These are phyloP conservation scores for Corticium candelabrum DNA, from an alignment of 37 sponge, comb jelly and placozoan species.

Conservation along the genomic window DNA sequence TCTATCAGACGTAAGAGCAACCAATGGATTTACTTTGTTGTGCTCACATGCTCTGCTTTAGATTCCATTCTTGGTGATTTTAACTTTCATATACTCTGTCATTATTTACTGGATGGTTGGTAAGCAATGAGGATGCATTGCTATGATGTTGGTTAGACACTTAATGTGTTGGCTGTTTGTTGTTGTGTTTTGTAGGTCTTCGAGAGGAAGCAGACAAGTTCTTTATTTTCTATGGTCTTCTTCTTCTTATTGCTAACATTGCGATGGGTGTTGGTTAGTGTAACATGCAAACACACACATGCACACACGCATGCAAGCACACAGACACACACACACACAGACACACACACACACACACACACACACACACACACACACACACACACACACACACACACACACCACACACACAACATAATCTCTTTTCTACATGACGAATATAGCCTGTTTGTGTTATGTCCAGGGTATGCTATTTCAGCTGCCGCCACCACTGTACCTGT, in stretches of 20 bases:
- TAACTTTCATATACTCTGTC: neutral
- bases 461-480: neutral
- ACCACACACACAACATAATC: too few relatives aligned
- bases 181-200: neutral
- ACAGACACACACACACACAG: too few relatives aligned
- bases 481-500: neutral
- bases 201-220: neutral
- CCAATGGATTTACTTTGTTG: neutral
- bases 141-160: too few relatives aligned
- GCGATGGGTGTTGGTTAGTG: neutral
- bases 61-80: neutral
- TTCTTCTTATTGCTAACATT: neutral
- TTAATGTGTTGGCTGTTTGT: too few relatives aligned
- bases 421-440: too few relatives aligned
- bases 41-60: neutral
- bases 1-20: neutral
- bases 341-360: too few relatives aligned
- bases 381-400: too few relatives aligned
- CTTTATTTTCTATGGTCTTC: neutral
- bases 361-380: too few relatives aligned
- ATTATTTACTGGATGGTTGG: neutral
- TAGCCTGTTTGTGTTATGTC: too few relatives aligned
- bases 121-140: neutral
- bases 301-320: too few relatives aligned
- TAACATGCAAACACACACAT: too few relatives aligned